Evolutionary conservation across 2,888 invertebrate species (phyloP).

Genomic region (Lasioglossum malachurum): DNA sequence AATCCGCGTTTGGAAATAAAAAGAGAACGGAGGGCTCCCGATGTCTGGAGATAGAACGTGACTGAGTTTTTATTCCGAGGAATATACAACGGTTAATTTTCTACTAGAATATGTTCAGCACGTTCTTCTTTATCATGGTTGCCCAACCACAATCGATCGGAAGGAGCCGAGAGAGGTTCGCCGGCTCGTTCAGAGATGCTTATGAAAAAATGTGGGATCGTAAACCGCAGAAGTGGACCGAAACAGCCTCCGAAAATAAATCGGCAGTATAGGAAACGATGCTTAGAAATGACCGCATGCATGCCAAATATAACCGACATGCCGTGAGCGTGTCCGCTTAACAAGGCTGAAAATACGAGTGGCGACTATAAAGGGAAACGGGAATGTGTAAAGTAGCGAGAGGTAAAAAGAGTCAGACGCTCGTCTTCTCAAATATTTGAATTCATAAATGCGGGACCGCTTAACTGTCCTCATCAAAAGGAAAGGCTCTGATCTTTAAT

Average conservation of each 20-base stretch:
- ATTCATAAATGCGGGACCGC: conserved; percentile 61
- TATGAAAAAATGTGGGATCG: conserved; percentile 25
- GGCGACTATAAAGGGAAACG: conserved; percentile 53
- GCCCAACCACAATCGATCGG: not conserved
- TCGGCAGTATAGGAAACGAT: conserved; percentile 63
- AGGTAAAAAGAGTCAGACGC: conserved; percentile 23
- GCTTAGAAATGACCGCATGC: conserved; percentile 81
- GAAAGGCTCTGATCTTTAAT: not conserved
- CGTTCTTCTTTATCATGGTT: not conserved
- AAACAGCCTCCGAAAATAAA: conserved; percentile 58
- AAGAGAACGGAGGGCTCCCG: not conserved
- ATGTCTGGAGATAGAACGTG: not conserved
- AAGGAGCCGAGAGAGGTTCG: not conserved
- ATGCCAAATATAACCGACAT: conserved; percentile 75
- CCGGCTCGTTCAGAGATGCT: not conserved
- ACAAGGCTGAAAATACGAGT: conserved; percentile 61
- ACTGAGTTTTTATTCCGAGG: not conserved
- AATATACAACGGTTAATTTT: not conserved
- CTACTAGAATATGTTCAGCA: not conserved
- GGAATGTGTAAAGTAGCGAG: conserved; percentile 44
- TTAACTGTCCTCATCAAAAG: conserved; percentile 26
- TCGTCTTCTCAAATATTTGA: conserved; percentile 70
- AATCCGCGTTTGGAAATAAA: not conserved
- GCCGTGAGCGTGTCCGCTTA: conserved; percentile 70
- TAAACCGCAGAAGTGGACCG: conserved; percentile 38